Percentiles rank a stretch among this genome's conserved stretches.
These are phyloP conservation scores for Synergus gifuensis DNA, from an alignment of 2,888 invertebrate species.

Conservation along the genomic window DNA sequence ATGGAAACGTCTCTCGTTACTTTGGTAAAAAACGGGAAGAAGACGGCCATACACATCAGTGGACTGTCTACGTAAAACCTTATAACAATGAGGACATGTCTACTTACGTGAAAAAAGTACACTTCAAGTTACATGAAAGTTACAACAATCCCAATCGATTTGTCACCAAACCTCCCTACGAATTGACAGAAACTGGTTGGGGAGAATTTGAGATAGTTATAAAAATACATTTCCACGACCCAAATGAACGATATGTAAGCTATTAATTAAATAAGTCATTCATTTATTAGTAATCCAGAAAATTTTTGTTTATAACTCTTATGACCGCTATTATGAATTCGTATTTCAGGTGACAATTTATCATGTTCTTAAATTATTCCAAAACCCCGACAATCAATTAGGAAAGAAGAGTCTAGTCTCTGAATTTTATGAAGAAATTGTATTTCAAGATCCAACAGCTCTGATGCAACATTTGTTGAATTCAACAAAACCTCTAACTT, in stretches of 20 bases:
- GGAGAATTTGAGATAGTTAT: constrained; percentile 99
- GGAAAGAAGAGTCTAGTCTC: constrained; percentile 89
- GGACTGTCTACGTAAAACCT: constrained; percentile 98
- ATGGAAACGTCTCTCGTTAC: constrained; percentile 96
- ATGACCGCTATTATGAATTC: neutral
- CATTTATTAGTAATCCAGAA: neutral
- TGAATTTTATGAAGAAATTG: constrained; percentile 97
- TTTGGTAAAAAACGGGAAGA: constrained; percentile 98
- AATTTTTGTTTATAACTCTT: neutral
- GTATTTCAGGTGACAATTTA: constrained; percentile 92
- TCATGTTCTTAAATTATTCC: constrained; percentile 96
- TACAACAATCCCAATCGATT: constrained; percentile 96
- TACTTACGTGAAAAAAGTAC: constrained; percentile 95
- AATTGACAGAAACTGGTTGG: constrained; percentile 99
- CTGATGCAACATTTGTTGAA: constrained; percentile 93
- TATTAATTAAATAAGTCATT: constrained; percentile 2
- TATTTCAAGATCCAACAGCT: constrained; percentile 94
- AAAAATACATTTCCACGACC: constrained; percentile 97
- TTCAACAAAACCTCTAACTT: constrained; percentile 86
- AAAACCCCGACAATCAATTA: constrained; percentile 79
- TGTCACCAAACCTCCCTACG: constrained; percentile 96
- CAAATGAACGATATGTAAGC: constrained; percentile 94
- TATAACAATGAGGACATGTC: constrained; percentile 97
- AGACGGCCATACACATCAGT: constrained; percentile 99
- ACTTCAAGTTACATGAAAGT: constrained; percentile 98